phyloP scores from a whole-genome alignment of 1,140 invertebrate species.

The Diachasmimorpha longicaudata region DNA sequence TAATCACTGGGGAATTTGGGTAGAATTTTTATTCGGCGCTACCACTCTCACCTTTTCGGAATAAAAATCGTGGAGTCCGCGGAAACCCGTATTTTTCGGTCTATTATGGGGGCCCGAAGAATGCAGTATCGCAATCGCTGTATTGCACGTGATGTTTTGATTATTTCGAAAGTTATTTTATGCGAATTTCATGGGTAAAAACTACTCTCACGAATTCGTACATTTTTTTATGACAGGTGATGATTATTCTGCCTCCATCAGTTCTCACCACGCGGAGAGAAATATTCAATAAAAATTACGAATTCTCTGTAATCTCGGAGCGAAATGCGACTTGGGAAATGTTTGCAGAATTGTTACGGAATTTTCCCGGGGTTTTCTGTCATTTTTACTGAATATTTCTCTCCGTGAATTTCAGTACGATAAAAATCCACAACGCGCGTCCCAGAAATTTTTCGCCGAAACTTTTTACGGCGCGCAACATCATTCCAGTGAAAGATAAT shows the following conservation, averaged over 20 bases:
- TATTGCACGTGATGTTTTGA: background rate
- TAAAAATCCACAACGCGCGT: too few relatives aligned
- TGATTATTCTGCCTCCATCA: background rate
- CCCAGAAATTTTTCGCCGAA: too few relatives aligned
- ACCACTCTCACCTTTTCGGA: background rate
- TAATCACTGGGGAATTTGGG: background rate
- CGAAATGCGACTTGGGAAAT: too few relatives aligned
- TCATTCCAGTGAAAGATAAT: background rate
- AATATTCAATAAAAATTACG: too few relatives aligned
- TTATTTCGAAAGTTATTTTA: background rate
- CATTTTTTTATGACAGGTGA: background rate
- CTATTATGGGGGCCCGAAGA: background rate
- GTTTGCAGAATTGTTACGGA: too few relatives aligned
- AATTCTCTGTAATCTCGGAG: too few relatives aligned
- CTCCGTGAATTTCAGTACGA: too few relatives aligned
- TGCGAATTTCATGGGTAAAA: background rate
- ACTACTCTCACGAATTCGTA: background rate
- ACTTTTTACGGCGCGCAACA: background rate
- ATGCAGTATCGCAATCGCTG: background rate
- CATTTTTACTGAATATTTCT: too few relatives aligned
- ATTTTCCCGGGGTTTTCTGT: too few relatives aligned
- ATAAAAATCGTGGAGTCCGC: background rate
- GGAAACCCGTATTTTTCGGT: background rate
- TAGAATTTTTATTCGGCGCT: background rate
- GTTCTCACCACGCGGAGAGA: background rate